phyloP scores from a whole-genome alignment of 2,797 vertebrate genomes.

The Spinus olivaceus region DNA sequence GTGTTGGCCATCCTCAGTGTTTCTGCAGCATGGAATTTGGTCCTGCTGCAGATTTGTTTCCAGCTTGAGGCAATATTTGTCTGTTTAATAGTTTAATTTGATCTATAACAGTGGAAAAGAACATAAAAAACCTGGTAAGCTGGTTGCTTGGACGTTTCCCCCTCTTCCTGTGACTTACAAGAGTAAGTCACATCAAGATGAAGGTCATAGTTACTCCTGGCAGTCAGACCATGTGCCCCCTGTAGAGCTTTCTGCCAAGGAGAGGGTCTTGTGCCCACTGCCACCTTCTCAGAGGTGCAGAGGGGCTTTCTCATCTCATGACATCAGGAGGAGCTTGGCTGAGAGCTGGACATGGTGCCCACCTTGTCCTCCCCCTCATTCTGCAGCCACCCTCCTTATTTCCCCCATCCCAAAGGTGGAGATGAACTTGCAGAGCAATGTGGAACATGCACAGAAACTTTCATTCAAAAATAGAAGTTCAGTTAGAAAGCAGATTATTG shows the following conservation, averaged over 20 bases:
- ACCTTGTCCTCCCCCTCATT: accelerated
- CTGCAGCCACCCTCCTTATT: neutral
- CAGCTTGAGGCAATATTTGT: accelerated
- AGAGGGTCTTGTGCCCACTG: neutral
- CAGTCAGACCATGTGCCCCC: neutral
- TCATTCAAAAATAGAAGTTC: neutral
- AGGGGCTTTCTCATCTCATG: neutral
- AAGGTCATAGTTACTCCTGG: neutral
- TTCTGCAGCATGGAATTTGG: neutral
- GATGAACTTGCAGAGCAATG: neutral
- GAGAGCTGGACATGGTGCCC: neutral
- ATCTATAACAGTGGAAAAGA: neutral
- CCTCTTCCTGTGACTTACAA: neutral
- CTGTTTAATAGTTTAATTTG: neutral
- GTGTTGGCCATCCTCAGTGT: neutral
- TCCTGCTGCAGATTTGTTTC: neutral
- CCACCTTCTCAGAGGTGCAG: neutral
- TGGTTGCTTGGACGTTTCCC: neutral
- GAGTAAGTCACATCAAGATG: neutral
- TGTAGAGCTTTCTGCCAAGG: neutral
- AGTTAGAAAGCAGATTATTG: neutral
- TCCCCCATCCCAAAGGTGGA: neutral
- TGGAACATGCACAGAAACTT: neutral
- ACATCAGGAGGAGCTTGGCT: neutral
- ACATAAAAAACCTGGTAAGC: neutral